Conservation (phyloP, 2,113 vertebrate genomes). For the Orycteropus afer region DNA sequence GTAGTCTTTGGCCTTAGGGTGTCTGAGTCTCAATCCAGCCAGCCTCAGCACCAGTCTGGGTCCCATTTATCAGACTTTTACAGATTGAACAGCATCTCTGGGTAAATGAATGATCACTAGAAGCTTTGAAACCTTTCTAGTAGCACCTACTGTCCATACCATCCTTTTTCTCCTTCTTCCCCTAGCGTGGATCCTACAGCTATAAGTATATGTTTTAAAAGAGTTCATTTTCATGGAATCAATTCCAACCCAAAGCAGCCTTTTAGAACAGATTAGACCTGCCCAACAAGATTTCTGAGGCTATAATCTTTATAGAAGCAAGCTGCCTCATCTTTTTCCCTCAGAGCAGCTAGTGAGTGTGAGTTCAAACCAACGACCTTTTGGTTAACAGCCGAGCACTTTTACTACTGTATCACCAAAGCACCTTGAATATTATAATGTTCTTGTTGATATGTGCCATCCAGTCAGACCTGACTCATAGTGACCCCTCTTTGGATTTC, state of each 20-base stretch:
- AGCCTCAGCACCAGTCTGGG: not conserved
- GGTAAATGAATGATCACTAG: not conserved
- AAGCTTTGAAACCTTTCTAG: slow-evolving; percentile 7
- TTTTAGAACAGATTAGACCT: not conserved
- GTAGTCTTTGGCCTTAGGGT: not conserved
- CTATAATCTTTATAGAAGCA: not conserved
- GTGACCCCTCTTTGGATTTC: no score
- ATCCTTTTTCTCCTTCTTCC: not conserved
- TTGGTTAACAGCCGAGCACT: not conserved
- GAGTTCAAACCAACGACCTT: not conserved
- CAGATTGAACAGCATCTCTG: not conserved
- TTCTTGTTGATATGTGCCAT: no score
- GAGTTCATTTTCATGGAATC: not conserved
- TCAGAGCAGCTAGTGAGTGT: no score
- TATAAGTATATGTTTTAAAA: not conserved
- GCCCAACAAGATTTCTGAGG: not conserved
- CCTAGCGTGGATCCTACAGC: not conserved
- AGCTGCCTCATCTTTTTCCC: not conserved
- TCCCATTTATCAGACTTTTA: not conserved
- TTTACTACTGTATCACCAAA: not conserved
- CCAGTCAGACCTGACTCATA: no score
- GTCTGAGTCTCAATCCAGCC: not conserved
- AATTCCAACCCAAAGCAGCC: not conserved
- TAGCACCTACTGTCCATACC: not conserved
- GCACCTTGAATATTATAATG: not conserved